These are phyloP conservation scores for Paelopatides confundens DNA, from an alignment of 53 echinoderm and acorn worm genomes.

Conservation along the genomic window DNA sequence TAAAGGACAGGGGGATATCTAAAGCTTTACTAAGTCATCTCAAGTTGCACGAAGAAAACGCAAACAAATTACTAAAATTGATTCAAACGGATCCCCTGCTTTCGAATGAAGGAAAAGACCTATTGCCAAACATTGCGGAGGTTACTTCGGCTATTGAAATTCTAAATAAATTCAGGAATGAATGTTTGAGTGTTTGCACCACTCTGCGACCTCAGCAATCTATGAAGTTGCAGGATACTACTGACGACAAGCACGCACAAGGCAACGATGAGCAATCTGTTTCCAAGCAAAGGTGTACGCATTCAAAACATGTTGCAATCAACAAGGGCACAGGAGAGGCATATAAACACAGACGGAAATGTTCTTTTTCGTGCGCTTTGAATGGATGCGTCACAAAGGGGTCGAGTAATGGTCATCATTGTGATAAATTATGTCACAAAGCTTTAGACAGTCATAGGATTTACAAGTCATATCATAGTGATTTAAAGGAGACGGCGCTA, in stretches of 20 bases:
- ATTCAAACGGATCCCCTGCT: background rate
- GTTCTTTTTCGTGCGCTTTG: slow-evolving; percentile 6
- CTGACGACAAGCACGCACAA: background rate
- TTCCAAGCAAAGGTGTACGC: background rate
- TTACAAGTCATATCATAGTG: background rate
- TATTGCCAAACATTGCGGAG: background rate
- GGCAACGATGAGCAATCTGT: background rate
- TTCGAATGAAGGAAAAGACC: background rate
- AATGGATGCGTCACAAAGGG: background rate
- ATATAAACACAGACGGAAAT: background rate
- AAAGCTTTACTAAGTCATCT: background rate
- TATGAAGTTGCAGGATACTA: background rate
- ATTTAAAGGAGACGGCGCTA: background rate
- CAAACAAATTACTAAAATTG: background rate
- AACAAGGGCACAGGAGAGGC: background rate
- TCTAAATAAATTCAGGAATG: background rate
- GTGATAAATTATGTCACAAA: background rate
- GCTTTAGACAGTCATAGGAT: background rate
- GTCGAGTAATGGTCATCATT: background rate
- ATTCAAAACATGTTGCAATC: background rate
- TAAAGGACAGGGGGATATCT: background rate
- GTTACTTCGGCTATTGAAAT: background rate
- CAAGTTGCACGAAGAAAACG: background rate
- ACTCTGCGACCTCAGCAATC: background rate
- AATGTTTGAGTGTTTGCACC: background rate